Conservation (phyloP, 2,797 vertebrate species). For the Pterois miles region DNA sequence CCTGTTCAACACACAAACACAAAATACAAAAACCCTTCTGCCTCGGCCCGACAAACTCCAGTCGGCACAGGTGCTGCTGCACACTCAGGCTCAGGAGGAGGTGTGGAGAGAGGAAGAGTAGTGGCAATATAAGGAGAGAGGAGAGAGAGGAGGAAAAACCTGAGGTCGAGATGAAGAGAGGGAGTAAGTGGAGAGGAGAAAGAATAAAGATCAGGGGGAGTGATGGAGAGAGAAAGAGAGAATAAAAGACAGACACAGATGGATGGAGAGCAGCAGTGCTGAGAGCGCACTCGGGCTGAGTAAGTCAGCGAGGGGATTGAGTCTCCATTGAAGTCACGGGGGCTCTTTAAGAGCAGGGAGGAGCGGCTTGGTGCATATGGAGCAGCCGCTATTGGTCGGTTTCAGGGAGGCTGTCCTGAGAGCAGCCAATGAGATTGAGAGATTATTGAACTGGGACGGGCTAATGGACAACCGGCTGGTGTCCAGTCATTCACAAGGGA, state of each 20-base stretch:
- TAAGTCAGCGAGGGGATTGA: slow-evolving; percentile 73
- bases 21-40: slow-evolving; percentile 36
- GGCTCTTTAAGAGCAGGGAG: slow-evolving; percentile 87
- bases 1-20: slow-evolving; percentile 50
- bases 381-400: slow-evolving; percentile 82
- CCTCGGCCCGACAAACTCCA: slow-evolving; percentile 68
- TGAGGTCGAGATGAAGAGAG: slow-evolving; percentile 16
- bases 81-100: slow-evolving; percentile 44
- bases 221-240: slow-evolving; percentile 43
- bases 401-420: slow-evolving; percentile 82
- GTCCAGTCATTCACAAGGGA: slow-evolving; percentile 78
- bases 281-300: slow-evolving; percentile 69
- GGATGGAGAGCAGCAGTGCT: slow-evolving; percentile 65
- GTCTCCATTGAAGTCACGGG: slow-evolving; percentile 83
- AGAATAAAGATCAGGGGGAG: slow-evolving; percentile 16
- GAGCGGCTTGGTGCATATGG: slow-evolving; percentile 80
- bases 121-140: background rate
- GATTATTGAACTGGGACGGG: slow-evolving; percentile 59
- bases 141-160: slow-evolving; percentile 6
- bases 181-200: slow-evolving; percentile 16
- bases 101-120: slow-evolving; percentile 21
- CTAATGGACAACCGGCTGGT: slow-evolving; percentile 47
- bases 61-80: slow-evolving; percentile 73
- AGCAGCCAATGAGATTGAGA: slow-evolving; percentile 68
- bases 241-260: slow-evolving; percentile 47